Evolutionary conservation across 2,113 vertebrate genomes (phyloP), one percentile per base, ranked within the genome.

Genomic region (Peromyscus polionotus): DNA sequence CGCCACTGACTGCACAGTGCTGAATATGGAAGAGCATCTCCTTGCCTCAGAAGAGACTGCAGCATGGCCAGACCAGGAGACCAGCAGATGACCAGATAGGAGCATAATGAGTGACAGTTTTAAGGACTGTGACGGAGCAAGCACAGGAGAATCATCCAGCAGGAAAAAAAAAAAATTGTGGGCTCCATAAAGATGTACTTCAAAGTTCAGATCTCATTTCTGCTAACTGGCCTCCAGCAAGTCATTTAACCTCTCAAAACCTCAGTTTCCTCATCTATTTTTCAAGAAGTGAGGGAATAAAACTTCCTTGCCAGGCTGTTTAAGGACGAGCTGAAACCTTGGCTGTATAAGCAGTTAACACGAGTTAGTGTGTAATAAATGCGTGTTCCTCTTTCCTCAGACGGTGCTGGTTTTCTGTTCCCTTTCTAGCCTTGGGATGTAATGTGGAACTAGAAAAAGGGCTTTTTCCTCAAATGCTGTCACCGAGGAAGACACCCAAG

Each of bases 241-340:
- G 67, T 19, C 83, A 16, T 85, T 86, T 86, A 76, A 91, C 87
- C 72, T 91, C 85, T 85, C 54, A 70, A 68, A 65, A 65, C 89
- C 68, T 86, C 65, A 6, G 87, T 90, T 83, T 94, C 48, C 83
- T 80, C 79, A 28, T 86, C 95, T 83, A 93, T 96, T 95, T 68
- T 95, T 96, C 33, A 93, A 91, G 79, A 95, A 79, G 8, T 12
- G 5, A 93, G 45, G 39, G 54, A 81, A 39, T 80, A 72, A 85
- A 95, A 24, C 61, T 90, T 33, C 36, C 94, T 94, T 65, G 36
- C 57, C 36, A 45, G 28, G 45, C 51, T 92, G 67, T 86, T 88
- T 75, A 75, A 79, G 90, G n/a, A 61, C n/a, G 9, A n/a, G 83
- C 84, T 7, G 68, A 33, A 36, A 87, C 20, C 12, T n/a, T 1